phyloP scores from a whole-genome alignment of 2,888 invertebrate genomes.

The Xanthorhoe spadicearia region DNA sequence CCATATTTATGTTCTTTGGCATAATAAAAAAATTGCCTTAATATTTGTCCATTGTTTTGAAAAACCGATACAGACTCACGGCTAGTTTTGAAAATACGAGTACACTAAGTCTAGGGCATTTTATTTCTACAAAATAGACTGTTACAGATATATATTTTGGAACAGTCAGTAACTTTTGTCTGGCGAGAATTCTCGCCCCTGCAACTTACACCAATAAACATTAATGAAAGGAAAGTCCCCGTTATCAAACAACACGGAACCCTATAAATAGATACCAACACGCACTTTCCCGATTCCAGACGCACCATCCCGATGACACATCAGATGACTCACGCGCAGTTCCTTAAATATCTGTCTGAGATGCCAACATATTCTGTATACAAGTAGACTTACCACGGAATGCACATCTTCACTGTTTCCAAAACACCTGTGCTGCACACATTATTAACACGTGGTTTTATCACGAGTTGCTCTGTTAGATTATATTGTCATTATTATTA shows the following conservation, averaged over 20 bases:
- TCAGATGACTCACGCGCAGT: conserved; percentile 58
- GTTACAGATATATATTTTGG: neutral
- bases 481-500: too few relatives aligned
- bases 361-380: neutral
- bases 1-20: too few relatives aligned
- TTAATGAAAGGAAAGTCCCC: conserved; percentile 2
- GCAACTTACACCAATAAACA: neutral
- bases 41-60: too few relatives aligned
- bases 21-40: too few relatives aligned
- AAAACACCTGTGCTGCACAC: too few relatives aligned
- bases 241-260: neutral
- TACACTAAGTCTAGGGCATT: too few relatives aligned
- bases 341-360: conserved; percentile 60
- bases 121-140: too few relatives aligned
- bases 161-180: neutral
- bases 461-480: neutral
- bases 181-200: neutral
- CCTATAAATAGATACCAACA: conserved; percentile 12
- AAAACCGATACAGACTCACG: too few relatives aligned
- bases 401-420: too few relatives aligned
- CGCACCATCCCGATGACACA: conserved; percentile 53
- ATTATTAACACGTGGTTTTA: neutral
- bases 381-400: neutral
- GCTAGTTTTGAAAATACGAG: too few relatives aligned
- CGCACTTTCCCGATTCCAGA: conserved; percentile 26